phyloP scores from a whole-genome alignment of 37 sponge, comb jelly and placozoan species.

The Halichondria panicea region DNA sequence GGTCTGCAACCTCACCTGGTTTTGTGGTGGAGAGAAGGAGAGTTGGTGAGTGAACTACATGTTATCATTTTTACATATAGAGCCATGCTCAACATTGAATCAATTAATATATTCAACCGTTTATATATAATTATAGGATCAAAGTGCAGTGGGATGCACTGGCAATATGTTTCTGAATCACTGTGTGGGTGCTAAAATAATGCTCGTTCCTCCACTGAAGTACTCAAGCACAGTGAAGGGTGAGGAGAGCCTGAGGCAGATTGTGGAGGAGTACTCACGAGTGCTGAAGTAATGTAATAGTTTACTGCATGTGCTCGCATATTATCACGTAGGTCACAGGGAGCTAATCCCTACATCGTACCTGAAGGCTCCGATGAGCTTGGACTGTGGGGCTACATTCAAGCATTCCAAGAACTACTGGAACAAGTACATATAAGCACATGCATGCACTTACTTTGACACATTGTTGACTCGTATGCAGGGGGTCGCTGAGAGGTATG shows the following conservation, averaged over 20 bases:
- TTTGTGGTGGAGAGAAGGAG: constrained; percentile 49
- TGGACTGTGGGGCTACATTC: constrained; percentile 89
- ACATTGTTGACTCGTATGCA: constrained; percentile 6
- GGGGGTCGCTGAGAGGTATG: constrained; percentile 66
- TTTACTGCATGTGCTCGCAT: background rate
- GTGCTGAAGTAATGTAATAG: constrained; percentile 49
- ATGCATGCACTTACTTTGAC: background rate
- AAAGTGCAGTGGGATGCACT: constrained; percentile 33
- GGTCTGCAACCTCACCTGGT: constrained; percentile 84
- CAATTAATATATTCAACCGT: no score
- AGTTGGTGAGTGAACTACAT: no score
- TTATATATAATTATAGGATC: constrained; percentile 46
- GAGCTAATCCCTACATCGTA: constrained; percentile 64
- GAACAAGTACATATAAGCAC: constrained; percentile 33
- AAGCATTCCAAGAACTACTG: constrained; percentile 76
- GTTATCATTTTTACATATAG: no score
- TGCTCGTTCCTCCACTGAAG: constrained; percentile 51
- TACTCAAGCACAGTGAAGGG: constrained; percentile 16
- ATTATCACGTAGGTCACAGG: constrained; percentile 22
- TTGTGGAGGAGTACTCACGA: constrained; percentile 38
- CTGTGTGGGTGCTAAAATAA: constrained; percentile 54
- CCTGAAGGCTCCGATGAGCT: constrained; percentile 71
- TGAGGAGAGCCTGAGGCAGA: constrained; percentile 24
- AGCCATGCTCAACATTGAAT: no score
- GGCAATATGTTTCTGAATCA: constrained; percentile 85